Evolutionary conservation across 1,140 invertebrate species (phyloP), one percentile per base, ranked within the genome.

Genomic region (Cotesia chilonis): DNA sequence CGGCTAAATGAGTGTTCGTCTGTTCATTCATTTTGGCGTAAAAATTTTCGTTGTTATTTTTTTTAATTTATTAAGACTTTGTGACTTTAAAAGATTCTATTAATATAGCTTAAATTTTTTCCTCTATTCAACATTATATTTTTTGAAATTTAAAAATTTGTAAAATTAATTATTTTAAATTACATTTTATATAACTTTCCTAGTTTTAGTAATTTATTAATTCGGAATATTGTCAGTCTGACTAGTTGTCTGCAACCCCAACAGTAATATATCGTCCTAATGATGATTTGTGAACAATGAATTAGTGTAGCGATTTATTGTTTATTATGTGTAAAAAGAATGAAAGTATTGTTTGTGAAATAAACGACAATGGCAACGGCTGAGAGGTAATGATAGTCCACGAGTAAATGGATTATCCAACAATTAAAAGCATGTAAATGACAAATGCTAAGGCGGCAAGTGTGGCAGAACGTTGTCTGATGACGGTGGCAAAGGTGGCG

Each of bases 381-480:
- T 54, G 70, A 71, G 71, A 72, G 71, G 71, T 72, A 72, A 52
- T 72, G 54, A 59, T 52, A 17, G 28, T 55, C 41, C 67, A 70
- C 67, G 63, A 36, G 7, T n/a, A 9, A 63, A 52, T 37, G 41
- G 63, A 70, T 68, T 61, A 52, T 69, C 72, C 68, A 68, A 69
- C 68, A 75, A 74, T 60, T 74, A 71, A 54, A 37, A 38, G 37
- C 54, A 69, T 38, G 35, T 57, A 75, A 68, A 75, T n/a, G 66
- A 78, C 77, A 71, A 76, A 78, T 77, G 86, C 83, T 86, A 87
- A 84, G 84, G 84, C 20, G 86, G 85, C 64, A 87, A 78, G 70
- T 84, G 81, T 28, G 86, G 81, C 67, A 85, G 75, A 76, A 85
- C 79, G 68, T 82, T 85, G 67, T 87, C 85, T 10, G 84, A 82